Evolutionary conservation across 2,113 vertebrate genomes (phyloP).

Genomic region (Lagenorhynchus albirostris): DNA sequence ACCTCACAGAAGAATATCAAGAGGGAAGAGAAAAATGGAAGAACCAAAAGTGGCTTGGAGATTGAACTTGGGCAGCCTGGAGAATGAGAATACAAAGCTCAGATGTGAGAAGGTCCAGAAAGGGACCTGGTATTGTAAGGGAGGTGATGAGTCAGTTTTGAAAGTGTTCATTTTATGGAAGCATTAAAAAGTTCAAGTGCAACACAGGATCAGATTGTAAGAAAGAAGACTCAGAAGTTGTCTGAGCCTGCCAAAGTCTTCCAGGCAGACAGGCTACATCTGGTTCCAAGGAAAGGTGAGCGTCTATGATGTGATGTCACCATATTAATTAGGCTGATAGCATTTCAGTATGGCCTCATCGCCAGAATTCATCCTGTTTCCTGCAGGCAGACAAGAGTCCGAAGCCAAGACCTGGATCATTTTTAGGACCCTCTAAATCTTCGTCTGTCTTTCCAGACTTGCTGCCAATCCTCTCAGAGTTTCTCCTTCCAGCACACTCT

Average conservation of each 20-base stretch:
- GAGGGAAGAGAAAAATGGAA: not conserved
- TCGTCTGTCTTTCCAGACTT: not conserved
- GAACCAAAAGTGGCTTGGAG: not conserved
- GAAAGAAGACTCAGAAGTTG: not conserved
- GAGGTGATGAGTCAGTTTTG: not conserved
- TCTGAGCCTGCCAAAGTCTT: constrained; percentile 45
- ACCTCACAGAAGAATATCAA: not conserved
- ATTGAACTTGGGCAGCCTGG: not conserved
- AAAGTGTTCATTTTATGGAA: not conserved
- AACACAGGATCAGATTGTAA: not conserved
- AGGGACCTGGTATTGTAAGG: not conserved
- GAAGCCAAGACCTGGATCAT: constrained; percentile 12
- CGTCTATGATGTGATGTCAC: constrained; percentile 47
- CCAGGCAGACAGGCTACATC: constrained; percentile 27
- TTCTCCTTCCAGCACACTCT: not conserved
- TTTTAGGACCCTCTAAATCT: constrained; percentile 14
- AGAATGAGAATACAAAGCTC: not conserved
- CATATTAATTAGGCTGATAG: constrained; percentile 51
- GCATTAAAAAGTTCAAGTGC: not conserved
- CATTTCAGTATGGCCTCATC: not conserved
- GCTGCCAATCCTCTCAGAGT: not conserved
- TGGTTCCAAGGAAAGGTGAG: not conserved
- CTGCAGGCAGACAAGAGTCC: not conserved
- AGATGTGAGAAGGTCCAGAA: not conserved
- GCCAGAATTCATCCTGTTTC: constrained; percentile 15